Percentiles rank a stretch among this genome's conserved stretches.
phyloP scores from a whole-genome alignment of 2,797 vertebrate genomes.

The Myripristis jacobus region DNA sequence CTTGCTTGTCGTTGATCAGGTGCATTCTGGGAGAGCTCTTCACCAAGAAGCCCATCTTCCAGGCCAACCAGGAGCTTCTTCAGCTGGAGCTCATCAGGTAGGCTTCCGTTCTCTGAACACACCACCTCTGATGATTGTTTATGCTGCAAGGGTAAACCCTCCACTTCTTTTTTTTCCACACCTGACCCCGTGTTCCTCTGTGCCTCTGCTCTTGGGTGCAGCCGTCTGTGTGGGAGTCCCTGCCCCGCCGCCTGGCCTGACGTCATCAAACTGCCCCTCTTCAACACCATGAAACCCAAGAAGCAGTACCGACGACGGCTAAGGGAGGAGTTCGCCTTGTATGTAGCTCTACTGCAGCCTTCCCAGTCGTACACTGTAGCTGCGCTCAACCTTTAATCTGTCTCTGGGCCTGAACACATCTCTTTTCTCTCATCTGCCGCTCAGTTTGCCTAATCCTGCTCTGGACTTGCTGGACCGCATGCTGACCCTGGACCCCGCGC shows the following conservation, averaged over 20 bases:
- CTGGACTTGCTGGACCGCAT: constrained; percentile 98
- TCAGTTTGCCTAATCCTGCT: constrained; percentile 92
- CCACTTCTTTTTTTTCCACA: constrained; percentile 13
- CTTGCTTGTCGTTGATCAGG: no score
- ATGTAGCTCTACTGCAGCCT: constrained; percentile 80
- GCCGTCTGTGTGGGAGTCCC: constrained; percentile 97
- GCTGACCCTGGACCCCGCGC: constrained; percentile 97
- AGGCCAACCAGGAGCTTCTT: constrained; percentile 98
- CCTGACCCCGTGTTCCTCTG: no score
- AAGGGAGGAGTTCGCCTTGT: constrained; percentile 98
- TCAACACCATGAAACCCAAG: constrained; percentile 99
- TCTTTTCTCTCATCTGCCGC: background rate
- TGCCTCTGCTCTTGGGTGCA: no score
- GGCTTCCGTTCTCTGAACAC: no score
- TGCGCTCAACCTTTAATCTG: background rate
- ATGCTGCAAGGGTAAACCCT: no score
- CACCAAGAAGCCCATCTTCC: constrained; percentile 99
- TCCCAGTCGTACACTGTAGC: no score
- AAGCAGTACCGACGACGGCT: constrained; percentile 97
- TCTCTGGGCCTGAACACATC: background rate
- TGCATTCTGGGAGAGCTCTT: constrained; percentile 99
- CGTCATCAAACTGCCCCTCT: constrained; percentile 98
- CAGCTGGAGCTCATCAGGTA: constrained; percentile 99
- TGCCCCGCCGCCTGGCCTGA: constrained; percentile 99
- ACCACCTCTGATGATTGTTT: no score